Conservation (phyloP, 53 echinoderm and acorn worm genomes). For the Arbacia lixula region DNA sequence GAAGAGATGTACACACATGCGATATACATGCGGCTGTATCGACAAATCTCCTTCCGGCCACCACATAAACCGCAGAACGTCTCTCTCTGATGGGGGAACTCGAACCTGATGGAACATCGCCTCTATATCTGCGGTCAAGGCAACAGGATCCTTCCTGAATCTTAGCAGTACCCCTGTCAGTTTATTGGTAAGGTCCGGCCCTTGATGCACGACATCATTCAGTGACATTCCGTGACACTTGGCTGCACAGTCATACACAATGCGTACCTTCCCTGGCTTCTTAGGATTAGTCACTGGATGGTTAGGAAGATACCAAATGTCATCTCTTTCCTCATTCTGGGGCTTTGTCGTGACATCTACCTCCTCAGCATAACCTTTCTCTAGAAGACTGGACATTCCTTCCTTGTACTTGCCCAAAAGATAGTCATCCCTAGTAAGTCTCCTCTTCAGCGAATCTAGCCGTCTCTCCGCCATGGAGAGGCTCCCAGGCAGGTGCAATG, state of each 20-base stretch:
- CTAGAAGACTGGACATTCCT: slow-evolving; percentile 15
- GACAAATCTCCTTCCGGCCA: slow-evolving; percentile 62
- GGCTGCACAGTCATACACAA: slow-evolving; percentile 18
- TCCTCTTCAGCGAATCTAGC: slow-evolving; percentile 28
- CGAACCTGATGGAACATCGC: slow-evolving; percentile 75
- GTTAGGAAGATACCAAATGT: slow-evolving; percentile 22
- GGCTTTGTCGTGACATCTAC: neutral
- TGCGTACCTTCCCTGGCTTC: slow-evolving; percentile 9
- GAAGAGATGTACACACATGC: slow-evolving; percentile 64
- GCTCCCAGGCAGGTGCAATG: neutral
- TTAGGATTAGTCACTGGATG: no score
- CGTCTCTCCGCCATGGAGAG: slow-evolving; percentile 5
- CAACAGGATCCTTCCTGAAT: slow-evolving; percentile 31
- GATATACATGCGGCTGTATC: slow-evolving; percentile 40
- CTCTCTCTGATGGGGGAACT: slow-evolving; percentile 58
- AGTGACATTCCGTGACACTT: neutral
- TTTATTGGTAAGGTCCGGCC: slow-evolving; percentile 59
- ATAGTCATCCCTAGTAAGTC: slow-evolving; percentile 16
- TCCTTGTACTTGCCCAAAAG: slow-evolving; percentile 29
- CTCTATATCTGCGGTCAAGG: slow-evolving; percentile 50
- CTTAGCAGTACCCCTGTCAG: slow-evolving; percentile 39
- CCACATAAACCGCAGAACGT: slow-evolving; percentile 61
- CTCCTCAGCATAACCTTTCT: slow-evolving; percentile 21
- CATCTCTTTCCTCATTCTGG: neutral
- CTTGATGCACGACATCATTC: slow-evolving; percentile 36